phyloP scores from a whole-genome alignment of 2,888 invertebrate species.

The Eilema depressum region DNA sequence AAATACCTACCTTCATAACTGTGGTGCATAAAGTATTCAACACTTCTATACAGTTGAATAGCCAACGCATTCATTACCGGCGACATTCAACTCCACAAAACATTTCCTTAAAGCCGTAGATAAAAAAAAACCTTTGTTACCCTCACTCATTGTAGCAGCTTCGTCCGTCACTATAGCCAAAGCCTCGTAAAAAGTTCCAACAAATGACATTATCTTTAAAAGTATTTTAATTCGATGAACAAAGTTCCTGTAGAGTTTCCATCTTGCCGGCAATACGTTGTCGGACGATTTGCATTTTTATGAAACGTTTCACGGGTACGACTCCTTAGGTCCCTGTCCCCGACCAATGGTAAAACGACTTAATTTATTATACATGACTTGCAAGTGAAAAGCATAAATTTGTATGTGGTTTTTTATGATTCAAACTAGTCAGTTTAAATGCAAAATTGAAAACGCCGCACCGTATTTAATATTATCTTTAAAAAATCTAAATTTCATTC shows the following conservation, averaged over 20 bases:
- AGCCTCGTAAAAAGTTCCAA: constrained; percentile 60
- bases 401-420: neutral
- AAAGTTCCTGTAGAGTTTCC: constrained; percentile 66
- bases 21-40: neutral
- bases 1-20: neutral
- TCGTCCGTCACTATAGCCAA: constrained; percentile 38
- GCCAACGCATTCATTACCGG: constrained; percentile 13
- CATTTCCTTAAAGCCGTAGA: constrained; percentile 9
- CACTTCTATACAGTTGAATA: constrained; percentile 15
- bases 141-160: constrained; percentile 40
- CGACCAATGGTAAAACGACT: constrained; percentile 34
- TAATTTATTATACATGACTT: constrained; percentile 15
- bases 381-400: neutral
- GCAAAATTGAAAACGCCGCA: neutral
- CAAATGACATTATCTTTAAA: constrained; percentile 74
- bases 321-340: constrained; percentile 48
- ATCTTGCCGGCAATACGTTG: constrained; percentile 75
- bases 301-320: constrained; percentile 77
- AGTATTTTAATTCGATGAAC: constrained; percentile 81
- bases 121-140: constrained; percentile 28
- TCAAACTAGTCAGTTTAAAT: neutral
- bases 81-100: constrained; percentile 15
- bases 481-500: too few relatives aligned
- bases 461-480: too few relatives aligned
- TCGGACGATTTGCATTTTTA: constrained; percentile 83